Evolutionary conservation across 2,888 invertebrate genomes (phyloP).

Genomic region (Euplagia quadripunctaria): DNA sequence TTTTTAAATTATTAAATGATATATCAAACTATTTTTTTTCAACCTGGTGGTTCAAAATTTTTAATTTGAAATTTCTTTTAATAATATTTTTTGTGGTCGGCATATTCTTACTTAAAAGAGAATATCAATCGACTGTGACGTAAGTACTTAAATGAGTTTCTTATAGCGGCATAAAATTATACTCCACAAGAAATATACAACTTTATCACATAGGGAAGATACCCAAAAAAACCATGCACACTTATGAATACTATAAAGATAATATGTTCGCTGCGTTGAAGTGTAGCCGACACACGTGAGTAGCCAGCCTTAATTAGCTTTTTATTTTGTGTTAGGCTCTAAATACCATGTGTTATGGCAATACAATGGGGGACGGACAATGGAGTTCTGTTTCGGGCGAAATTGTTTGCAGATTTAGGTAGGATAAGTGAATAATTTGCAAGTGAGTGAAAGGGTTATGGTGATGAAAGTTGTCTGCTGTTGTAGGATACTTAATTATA

Average conservation of each 20-base stretch:
- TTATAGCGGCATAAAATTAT: conserved; percentile 6
- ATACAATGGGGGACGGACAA: conserved; percentile 22
- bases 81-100: neutral
- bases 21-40: neutral
- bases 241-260: conserved; percentile 32
- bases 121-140: neutral
- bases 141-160: conserved; percentile 4
- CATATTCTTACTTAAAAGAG: neutral
- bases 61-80: too few relatives aligned
- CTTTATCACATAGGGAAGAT: conserved; percentile 21
- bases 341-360: conserved; percentile 38
- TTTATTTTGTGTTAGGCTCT: conserved; percentile 61
- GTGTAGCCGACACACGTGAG: conserved; percentile 48
- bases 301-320: conserved; percentile 56
- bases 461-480: neutral
- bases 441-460: conserved; percentile 8
- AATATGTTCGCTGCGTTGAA: conserved; percentile 29
- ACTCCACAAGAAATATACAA: conserved; percentile 29
- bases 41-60: too few relatives aligned
- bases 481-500: neutral
- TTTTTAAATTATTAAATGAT: neutral
- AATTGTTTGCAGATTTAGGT: conserved; percentile 14
- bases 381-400: conserved; percentile 9
- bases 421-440: conserved; percentile 9
- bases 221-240: conserved; percentile 20